A percentile compares a stretch with the other conserved stretches of the same genome.
These are phyloP conservation scores for Channallabes apus DNA, from an alignment of 2,797 vertebrate genomes.

Conservation along the genomic window DNA sequence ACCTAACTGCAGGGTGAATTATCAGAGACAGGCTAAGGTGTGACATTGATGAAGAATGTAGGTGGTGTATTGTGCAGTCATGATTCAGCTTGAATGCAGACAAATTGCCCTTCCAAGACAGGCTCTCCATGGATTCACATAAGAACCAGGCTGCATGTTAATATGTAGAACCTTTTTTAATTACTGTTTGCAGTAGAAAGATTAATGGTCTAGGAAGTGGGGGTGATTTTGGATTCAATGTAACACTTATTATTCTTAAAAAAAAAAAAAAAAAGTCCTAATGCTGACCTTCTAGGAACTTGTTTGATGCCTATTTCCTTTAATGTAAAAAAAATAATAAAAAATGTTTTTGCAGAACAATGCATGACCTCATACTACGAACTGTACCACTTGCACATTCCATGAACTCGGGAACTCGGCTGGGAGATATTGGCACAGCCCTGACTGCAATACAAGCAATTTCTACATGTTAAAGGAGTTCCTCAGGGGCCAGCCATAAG, in stretches of 20 bases:
- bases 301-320: no score
- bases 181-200: conserved; percentile 40
- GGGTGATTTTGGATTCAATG: background rate
- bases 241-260: background rate
- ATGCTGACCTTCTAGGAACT: no score
- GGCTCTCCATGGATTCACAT: background rate
- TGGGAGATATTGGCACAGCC: no score
- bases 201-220: conserved; percentile 40
- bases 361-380: no score
- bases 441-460: no score
- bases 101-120: background rate
- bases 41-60: conserved; percentile 51
- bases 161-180: conserved; percentile 42
- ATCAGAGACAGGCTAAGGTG: conserved; percentile 44
- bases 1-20: conserved; percentile 37
- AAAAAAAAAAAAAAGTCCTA: background rate
- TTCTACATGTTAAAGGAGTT: no score
- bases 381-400: no score
- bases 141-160: background rate
- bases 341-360: no score
- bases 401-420: no score
- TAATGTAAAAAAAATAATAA: no score
- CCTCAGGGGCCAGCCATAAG: no score
- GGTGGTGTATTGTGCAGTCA: conserved; percentile 45
- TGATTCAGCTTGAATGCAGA: conserved; percentile 50